phyloP scores from a whole-genome alignment of 2,888 invertebrate genomes.

The Helobdella robusta region DNA sequence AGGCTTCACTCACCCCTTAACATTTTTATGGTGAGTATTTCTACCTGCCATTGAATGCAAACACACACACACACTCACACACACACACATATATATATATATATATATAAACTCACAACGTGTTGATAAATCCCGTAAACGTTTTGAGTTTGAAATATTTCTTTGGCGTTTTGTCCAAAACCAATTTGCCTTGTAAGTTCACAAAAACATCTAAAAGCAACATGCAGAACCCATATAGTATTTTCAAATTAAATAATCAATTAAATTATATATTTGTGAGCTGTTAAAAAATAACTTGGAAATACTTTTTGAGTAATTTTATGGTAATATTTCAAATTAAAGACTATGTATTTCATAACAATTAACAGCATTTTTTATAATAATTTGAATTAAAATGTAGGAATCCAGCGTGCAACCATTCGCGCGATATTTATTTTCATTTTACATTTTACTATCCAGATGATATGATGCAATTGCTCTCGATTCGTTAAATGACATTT shows the following conservation, averaged over 20 bases:
- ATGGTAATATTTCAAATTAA: not conserved
- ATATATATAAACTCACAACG: not conserved
- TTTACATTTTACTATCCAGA: too few relatives aligned
- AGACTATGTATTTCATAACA: too few relatives aligned
- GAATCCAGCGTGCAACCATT: too few relatives aligned
- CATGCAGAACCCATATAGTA: not conserved
- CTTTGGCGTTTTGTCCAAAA: slow-evolving; percentile 73
- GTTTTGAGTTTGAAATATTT: slow-evolving; percentile 72
- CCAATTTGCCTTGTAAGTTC: slow-evolving; percentile 89
- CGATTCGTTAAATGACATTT: not conserved
- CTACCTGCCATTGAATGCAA: too few relatives aligned
- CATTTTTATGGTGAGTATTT: too few relatives aligned
- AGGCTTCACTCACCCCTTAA: too few relatives aligned
- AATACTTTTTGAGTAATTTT: not conserved
- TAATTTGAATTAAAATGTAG: too few relatives aligned
- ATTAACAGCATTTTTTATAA: too few relatives aligned
- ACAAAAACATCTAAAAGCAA: slow-evolving; percentile 66
- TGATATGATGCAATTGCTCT: too few relatives aligned
- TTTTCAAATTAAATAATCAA: not conserved
- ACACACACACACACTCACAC: slow-evolving; percentile 19
- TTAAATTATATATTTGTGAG: not conserved
- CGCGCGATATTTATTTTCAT: too few relatives aligned
- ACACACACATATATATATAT: slow-evolving; percentile 7
- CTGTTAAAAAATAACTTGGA: not conserved
- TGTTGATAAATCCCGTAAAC: slow-evolving; percentile 70